Percentiles rank a stretch among this genome's conserved stretches.
These are phyloP conservation scores for Caranx ignobilis DNA, from an alignment of 2,113 vertebrate species.

Conservation along the genomic window DNA sequence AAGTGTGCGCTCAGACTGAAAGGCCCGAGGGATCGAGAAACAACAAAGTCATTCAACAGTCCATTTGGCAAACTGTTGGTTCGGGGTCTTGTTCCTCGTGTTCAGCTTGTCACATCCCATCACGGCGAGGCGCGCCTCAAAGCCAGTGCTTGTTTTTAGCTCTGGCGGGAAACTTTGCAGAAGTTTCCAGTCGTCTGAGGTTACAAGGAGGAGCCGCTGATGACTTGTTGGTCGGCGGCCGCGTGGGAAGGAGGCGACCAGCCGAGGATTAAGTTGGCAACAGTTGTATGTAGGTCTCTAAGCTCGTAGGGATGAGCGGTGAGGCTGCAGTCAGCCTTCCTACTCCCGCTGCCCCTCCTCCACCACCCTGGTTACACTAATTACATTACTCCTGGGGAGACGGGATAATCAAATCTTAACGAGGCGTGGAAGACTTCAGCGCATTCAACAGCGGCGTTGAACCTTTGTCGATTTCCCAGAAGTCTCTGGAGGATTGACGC, in stretches of 20 bases:
- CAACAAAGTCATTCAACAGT: constrained; percentile 41
- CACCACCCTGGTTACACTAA: constrained; percentile 60
- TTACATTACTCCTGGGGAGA: constrained; percentile 69
- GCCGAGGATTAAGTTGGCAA: constrained; percentile 24
- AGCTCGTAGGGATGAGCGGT: constrained; percentile 24
- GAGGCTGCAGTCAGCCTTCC: constrained; percentile 27
- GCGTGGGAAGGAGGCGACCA: constrained; percentile 5
- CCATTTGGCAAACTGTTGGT: constrained; percentile 25
- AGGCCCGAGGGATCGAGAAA: constrained; percentile 40
- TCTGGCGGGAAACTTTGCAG: constrained; percentile 2
- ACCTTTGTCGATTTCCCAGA: constrained; percentile 7
- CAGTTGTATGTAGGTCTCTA: constrained; percentile 15
- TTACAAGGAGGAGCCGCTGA: not conserved
- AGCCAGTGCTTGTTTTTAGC: constrained; percentile 28
- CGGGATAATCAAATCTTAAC: constrained; percentile 75
- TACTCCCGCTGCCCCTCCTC: constrained; percentile 34
- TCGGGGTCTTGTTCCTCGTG: constrained; percentile 11
- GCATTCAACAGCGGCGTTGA: constrained; percentile 15
- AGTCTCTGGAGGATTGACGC: not conserved
- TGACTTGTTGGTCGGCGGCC: not conserved
- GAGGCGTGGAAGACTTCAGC: constrained; percentile 51
- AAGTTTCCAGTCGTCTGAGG: constrained; percentile 33
- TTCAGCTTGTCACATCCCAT: constrained; percentile 62
- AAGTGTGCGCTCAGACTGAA: constrained; percentile 31
- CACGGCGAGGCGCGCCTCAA: constrained; percentile 32